These are phyloP conservation scores for Rallus limicola DNA, from an alignment of 2,113 vertebrate species.

Conservation along the genomic window DNA sequence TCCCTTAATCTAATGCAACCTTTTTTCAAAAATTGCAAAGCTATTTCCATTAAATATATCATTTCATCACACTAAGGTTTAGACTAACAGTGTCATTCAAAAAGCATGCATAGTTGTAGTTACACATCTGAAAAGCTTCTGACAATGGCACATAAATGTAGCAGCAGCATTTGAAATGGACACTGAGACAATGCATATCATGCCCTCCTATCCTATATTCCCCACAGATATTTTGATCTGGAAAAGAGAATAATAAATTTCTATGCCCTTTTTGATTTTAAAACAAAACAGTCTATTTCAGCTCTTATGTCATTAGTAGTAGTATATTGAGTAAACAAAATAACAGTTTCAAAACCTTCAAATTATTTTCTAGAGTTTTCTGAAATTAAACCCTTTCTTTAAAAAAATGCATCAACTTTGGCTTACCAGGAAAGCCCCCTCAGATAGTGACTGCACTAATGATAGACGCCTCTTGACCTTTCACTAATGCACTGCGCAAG, in stretches of 20 bases:
- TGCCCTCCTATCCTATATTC: not conserved
- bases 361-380: not conserved
- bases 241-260: not conserved
- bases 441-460: not conserved
- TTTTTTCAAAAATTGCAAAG: not conserved
- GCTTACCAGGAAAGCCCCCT: not conserved
- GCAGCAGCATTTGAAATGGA: not conserved
- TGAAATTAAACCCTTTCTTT: not conserved
- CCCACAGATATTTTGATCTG: not conserved
- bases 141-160: not conserved
- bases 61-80: not conserved
- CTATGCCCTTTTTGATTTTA: not conserved
- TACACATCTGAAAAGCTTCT: not conserved
- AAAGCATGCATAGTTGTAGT: not conserved
- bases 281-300: not conserved
- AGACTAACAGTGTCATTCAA: not conserved
- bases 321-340: not conserved
- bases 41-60: not conserved
- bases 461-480: not conserved
- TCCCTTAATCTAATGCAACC: not conserved
- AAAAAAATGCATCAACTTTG: accelerated
- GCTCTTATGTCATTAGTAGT: accelerated
- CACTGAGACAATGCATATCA: accelerated
- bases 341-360: not conserved
- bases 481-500: not conserved